A percentile compares a stretch with the other conserved stretches of the same genome.
Evolutionary conservation across 2,888 invertebrate genomes (phyloP).

Genomic region (Drosophila longiperda): DNA sequence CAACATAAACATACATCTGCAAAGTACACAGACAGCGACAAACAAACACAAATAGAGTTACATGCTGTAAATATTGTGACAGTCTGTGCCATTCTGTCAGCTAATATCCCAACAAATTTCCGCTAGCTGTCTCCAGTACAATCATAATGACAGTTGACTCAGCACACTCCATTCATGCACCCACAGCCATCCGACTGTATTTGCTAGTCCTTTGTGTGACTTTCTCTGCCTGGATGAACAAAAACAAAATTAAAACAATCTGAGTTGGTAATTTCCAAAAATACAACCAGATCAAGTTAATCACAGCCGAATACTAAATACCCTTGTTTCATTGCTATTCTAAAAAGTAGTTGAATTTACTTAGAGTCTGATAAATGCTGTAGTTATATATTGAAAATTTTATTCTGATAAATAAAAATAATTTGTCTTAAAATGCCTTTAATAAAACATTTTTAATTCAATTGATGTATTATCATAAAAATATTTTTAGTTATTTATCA

Average conservation of each 20-base stretch:
- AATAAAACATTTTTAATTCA: not conserved
- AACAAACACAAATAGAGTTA: conserved; percentile 29
- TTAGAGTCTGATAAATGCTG: not conserved
- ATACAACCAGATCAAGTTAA: not conserved
- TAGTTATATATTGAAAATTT: not conserved
- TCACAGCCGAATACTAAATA: not conserved
- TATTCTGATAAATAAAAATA: not conserved
- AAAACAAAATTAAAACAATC: conserved; percentile 31
- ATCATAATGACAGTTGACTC: conserved; percentile 31
- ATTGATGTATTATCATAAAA: no score
- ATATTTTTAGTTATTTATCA: not conserved
- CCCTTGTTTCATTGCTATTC: not conserved
- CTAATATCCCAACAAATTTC: conserved; percentile 63
- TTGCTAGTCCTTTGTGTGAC: conserved; percentile 24
- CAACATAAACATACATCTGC: conserved; percentile 15
- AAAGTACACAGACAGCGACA: conserved; percentile 3
- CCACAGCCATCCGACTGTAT: not conserved
- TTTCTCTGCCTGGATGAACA: conserved; percentile 19
- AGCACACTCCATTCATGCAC: not conserved
- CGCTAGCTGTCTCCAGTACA: conserved; percentile 44
- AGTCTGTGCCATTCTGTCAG: conserved; percentile 45
- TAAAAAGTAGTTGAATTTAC: not conserved
- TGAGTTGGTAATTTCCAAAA: conserved; percentile 14
- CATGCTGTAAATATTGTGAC: conserved; percentile 50
- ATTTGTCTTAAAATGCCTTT: not conserved